Evolutionary conservation across 2,888 invertebrate genomes (phyloP).

Genomic region (Athalia cordata): DNA sequence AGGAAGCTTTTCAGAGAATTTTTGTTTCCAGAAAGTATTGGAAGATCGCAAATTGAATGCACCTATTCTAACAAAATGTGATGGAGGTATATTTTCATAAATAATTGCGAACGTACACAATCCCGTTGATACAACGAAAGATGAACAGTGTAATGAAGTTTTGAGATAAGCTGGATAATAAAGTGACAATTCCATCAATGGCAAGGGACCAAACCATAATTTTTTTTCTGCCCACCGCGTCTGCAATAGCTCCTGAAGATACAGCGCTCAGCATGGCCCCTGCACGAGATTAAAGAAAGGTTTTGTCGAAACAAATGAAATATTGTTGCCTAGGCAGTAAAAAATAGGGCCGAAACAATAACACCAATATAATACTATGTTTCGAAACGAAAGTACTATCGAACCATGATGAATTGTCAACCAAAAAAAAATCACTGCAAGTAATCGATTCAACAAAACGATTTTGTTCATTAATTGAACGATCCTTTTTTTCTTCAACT

Average conservation of each 20-base stretch:
- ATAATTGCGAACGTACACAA: conserved; percentile 61
- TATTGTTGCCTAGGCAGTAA: neutral
- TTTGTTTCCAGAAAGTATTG: neutral
- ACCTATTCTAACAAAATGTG: too few species aligned
- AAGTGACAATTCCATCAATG: conserved; percentile 74
- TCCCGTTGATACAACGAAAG: conserved; percentile 80
- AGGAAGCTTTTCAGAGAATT: too few species aligned
- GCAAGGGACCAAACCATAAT: conserved; percentile 74
- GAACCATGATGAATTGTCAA: too few species aligned
- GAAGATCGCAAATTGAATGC: neutral
- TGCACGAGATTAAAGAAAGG: conserved; percentile 59
- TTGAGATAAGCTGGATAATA: conserved; percentile 77
- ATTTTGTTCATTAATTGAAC: too few species aligned
- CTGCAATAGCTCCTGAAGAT: conserved; percentile 85
- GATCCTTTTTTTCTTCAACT: too few species aligned
- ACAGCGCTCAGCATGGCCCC: conserved; percentile 83
- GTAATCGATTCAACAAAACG: too few species aligned
- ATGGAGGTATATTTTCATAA: too few species aligned
- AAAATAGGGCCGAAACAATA: neutral
- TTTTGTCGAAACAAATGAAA: too few species aligned
- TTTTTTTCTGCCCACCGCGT: conserved; percentile 80
- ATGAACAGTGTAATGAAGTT: conserved; percentile 76
- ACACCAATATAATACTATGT: neutral
- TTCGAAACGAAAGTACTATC: neutral
- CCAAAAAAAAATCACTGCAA: too few species aligned